phyloP scores from a whole-genome alignment of 2,113 vertebrate genomes.

The Phylloscopus trochilus region DNA sequence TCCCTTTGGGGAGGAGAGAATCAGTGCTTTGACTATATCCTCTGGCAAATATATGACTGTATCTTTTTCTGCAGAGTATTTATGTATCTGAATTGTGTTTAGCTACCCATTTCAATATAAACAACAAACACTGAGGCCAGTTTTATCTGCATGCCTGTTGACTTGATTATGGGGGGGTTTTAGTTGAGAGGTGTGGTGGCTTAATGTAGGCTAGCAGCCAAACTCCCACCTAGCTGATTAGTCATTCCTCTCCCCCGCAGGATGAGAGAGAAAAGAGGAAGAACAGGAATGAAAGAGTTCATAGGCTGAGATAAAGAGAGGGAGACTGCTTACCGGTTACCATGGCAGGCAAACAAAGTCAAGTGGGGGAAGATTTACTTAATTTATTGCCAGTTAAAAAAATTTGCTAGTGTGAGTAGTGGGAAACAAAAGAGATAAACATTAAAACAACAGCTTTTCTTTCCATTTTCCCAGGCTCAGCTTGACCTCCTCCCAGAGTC shows the following conservation, averaged over 20 bases:
- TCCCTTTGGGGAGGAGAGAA: background rate
- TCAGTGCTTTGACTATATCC: background rate
- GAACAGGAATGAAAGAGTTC: background rate
- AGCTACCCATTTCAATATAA: background rate
- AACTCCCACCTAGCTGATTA: background rate
- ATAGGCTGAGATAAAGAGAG: background rate
- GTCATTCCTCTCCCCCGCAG: background rate
- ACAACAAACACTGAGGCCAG: background rate
- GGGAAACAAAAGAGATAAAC: background rate
- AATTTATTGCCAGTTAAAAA: background rate
- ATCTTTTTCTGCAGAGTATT: background rate
- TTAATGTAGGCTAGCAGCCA: background rate
- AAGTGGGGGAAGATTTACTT: background rate
- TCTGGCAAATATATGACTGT: background rate
- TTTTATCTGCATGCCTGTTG: background rate
- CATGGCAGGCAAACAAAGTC: background rate
- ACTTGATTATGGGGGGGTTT: fast-evolving
- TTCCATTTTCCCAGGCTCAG: background rate
- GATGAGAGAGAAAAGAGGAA: background rate
- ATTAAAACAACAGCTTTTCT: background rate
- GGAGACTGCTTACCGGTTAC: background rate
- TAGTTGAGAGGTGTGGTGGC: background rate
- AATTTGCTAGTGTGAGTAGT: background rate
- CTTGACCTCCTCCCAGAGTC: background rate
- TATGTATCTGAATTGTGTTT: background rate